A percentile compares a stretch with the other conserved stretches of the same genome.
phyloP scores from a whole-genome alignment of 2,797 vertebrate genomes.

The Petrocephalus schoutedeni region DNA sequence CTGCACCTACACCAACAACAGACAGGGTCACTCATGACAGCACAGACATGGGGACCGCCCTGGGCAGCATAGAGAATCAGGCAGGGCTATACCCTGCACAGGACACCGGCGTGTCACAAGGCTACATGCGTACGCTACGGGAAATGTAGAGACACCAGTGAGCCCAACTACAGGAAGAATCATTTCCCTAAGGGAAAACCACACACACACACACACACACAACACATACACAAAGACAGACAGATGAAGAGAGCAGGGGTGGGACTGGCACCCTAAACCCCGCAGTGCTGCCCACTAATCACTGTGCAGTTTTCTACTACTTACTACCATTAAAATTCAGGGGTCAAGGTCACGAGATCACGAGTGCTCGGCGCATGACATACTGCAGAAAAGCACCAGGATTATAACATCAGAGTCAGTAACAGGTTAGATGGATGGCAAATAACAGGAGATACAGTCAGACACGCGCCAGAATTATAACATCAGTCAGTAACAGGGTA shows the following conservation, averaged over 20 bases:
- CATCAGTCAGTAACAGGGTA: neutral
- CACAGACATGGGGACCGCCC: neutral
- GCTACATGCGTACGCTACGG: neutral
- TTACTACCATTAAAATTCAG: neutral
- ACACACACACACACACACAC: neutral
- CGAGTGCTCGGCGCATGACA: neutral
- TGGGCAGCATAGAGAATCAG: neutral
- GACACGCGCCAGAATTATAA: neutral
- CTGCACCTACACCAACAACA: constrained; percentile 55
- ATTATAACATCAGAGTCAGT: neutral
- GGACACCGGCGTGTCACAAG: neutral
- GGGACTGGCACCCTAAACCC: neutral
- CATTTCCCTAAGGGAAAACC: neutral
- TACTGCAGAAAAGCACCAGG: neutral
- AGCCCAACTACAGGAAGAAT: neutral
- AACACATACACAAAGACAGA: neutral
- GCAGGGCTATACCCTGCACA: neutral
- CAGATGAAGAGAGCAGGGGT: neutral
- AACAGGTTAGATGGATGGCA: no score
- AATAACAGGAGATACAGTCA: neutral
- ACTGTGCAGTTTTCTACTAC: neutral
- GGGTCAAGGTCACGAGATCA: neutral
- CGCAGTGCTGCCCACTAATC: neutral
- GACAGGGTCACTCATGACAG: neutral
- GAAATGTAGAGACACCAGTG: neutral